These are phyloP conservation scores for Hafferia zeledoni DNA, from an alignment of 2,797 vertebrate genomes.

Conservation along the genomic window DNA sequence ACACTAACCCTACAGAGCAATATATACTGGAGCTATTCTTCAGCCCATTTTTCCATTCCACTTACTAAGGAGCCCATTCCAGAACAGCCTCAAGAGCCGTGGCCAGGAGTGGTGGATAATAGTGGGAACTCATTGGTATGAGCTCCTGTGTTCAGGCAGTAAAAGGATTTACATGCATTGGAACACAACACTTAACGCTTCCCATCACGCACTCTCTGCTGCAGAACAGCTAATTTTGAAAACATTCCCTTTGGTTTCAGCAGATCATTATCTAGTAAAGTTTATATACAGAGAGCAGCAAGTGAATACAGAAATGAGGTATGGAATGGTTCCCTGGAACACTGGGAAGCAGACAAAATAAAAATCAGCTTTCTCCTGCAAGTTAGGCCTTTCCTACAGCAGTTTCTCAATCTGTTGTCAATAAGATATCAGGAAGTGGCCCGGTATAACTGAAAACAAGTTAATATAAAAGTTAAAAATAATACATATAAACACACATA, in stretches of 20 bases:
- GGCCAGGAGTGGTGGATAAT: constrained; percentile 40
- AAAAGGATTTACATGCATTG: constrained; percentile 40
- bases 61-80: background rate
- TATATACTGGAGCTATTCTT: background rate
- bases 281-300: background rate
- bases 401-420: background rate
- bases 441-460: background rate
- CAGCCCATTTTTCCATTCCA: background rate
- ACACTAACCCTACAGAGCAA: background rate
- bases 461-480: background rate
- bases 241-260: constrained; percentile 5
- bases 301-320: background rate
- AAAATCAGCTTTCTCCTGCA: background rate
- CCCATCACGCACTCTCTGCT: constrained; percentile 2
- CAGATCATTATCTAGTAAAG: constrained; percentile 15
- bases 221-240: constrained; percentile 27
- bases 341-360: background rate
- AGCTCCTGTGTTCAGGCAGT: constrained; percentile 3
- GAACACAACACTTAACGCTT: constrained; percentile 1
- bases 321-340: background rate
- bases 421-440: background rate
- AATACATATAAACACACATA: background rate
- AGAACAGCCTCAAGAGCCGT: background rate
- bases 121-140: constrained; percentile 64
- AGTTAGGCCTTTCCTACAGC: background rate